Evolutionary conservation across 1,140 invertebrate species (phyloP).

Genomic region (Cydia fagiglandana): DNA sequence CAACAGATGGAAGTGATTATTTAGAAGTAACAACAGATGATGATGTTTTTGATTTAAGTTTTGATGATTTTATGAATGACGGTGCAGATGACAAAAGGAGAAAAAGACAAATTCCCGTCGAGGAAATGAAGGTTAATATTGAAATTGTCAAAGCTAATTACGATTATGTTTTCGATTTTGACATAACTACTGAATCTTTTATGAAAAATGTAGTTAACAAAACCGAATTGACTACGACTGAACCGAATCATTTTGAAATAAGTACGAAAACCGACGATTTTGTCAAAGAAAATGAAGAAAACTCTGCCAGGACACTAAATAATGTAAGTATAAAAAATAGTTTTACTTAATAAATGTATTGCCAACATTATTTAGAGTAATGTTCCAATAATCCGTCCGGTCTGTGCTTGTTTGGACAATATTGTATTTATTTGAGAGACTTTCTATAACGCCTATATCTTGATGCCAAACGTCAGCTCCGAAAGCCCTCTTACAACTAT

Average conservation of each 20-base stretch:
- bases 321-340: background rate
- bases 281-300: background rate
- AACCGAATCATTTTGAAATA: slow-evolving; percentile 47
- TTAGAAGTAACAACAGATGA: slow-evolving; percentile 41
- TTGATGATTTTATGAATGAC: slow-evolving; percentile 42
- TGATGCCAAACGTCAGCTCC: too few relatives aligned
- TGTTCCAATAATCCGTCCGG: too few relatives aligned
- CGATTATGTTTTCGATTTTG: slow-evolving; percentile 47
- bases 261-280: slow-evolving; percentile 33
- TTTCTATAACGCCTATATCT: too few relatives aligned
- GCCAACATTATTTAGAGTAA: too few relatives aligned
- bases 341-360: background rate
- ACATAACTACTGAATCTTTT: slow-evolving; percentile 38
- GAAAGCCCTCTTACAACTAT: too few relatives aligned
- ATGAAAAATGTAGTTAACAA: slow-evolving; percentile 45
- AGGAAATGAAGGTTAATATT: slow-evolving; percentile 44
- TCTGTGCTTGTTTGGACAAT: too few relatives aligned
- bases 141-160: slow-evolving; percentile 40
- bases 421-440: too few relatives aligned
- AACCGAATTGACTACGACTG: slow-evolving; percentile 44
- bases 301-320: background rate
- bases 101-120: slow-evolving; percentile 40
- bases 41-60: slow-evolving; percentile 47
- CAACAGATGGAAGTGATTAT: slow-evolving; percentile 47
- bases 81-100: slow-evolving; percentile 34